Evolutionary conservation across 1,140 invertebrate genomes (phyloP).

Genomic region (Trissolcus basalis): DNA sequence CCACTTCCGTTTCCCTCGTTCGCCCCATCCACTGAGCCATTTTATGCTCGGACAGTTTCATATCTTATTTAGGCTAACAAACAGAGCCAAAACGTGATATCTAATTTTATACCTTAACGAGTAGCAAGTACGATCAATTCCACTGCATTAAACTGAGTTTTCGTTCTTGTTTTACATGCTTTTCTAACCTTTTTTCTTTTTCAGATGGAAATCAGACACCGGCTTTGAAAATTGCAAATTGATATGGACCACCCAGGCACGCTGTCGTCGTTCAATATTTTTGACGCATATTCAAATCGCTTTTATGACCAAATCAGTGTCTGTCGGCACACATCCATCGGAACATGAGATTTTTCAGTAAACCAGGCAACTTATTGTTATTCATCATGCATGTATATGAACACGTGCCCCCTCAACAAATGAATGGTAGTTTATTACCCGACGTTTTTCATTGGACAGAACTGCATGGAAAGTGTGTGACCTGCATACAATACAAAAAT

Average conservation of each 20-base stretch:
- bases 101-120: no score
- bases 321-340: constrained; percentile 9
- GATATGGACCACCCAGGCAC: no score
- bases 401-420: constrained; percentile 49
- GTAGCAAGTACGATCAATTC: no score
- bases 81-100: no score
- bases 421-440: constrained; percentile 12
- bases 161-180: no score
- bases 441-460: neutral
- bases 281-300: constrained; percentile 30
- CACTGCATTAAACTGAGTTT: no score
- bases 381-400: constrained; percentile 51
- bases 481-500: no score
- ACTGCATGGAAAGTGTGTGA: neutral
- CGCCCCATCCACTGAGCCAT: constrained; percentile 46
- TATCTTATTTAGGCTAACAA: constrained; percentile 25
- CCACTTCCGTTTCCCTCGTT: constrained; percentile 71
- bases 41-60: constrained; percentile 56
- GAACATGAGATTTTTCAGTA: constrained; percentile 44
- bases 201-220: no score
- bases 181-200: no score
- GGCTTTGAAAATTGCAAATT: no score
- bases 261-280: constrained; percentile 2
- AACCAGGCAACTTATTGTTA: constrained; percentile 58
- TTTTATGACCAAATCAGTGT: neutral